Percentiles rank a stretch among this genome's conserved stretches.
These are phyloP conservation scores for Hemaris fuciformis DNA, from an alignment of 2,888 invertebrate genomes.

Conservation along the genomic window DNA sequence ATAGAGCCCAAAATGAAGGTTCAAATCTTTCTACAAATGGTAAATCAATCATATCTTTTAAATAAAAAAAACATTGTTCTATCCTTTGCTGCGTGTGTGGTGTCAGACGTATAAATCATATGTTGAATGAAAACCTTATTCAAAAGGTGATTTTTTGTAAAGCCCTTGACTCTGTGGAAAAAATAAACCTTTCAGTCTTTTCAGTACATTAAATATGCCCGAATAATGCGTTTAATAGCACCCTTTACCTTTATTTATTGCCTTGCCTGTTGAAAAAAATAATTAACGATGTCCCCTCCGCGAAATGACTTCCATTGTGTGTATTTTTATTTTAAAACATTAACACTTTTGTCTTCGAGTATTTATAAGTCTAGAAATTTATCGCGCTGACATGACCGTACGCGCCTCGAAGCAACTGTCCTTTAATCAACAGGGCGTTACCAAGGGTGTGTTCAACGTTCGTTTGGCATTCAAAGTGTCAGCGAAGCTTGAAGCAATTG, in stretches of 20 bases:
- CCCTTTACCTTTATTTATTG: constrained; percentile 78
- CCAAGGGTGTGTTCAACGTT: constrained; percentile 48
- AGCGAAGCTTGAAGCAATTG: constrained; percentile 61
- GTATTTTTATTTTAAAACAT: constrained; percentile 4
- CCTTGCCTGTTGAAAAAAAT: constrained; percentile 67
- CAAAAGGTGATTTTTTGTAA: constrained; percentile 64
- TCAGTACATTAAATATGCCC: constrained; percentile 79
- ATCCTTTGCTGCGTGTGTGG: constrained; percentile 19
- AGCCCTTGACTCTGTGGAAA: constrained; percentile 71
- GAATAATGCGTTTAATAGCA: constrained; percentile 80
- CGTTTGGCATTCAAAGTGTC: constrained; percentile 61
- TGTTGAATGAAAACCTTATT: constrained; percentile 67
- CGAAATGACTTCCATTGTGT: constrained; percentile 63
- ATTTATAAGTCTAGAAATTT: neutral
- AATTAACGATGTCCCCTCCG: constrained; percentile 67
- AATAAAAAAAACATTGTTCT: constrained; percentile 13
- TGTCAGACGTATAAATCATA: constrained; percentile 52
- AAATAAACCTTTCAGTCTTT: constrained; percentile 73
- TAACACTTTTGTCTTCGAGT: neutral
- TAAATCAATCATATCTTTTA: constrained; percentile 18
- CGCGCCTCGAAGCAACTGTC: constrained; percentile 15
- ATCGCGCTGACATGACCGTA: neutral
- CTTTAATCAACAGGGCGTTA: constrained; percentile 45
- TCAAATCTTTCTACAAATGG: constrained; percentile 20
- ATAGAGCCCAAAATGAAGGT: constrained; percentile 16